These are phyloP conservation scores for Todiramphus chloris DNA, from an alignment of 2,113 vertebrate species.

Conservation along the genomic window DNA sequence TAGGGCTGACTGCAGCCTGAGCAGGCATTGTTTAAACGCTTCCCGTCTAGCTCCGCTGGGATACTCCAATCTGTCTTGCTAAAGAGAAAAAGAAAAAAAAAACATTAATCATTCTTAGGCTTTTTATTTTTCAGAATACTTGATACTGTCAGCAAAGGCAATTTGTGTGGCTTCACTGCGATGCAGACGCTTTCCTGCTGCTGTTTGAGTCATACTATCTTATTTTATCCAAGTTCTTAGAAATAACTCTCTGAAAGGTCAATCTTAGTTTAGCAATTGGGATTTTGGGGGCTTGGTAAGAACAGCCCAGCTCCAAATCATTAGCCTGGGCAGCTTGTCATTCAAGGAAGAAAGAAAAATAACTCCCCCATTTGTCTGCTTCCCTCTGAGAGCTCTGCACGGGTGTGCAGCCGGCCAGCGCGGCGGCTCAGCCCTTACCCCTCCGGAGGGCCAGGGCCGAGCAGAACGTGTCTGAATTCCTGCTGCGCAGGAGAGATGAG, in stretches of 20 bases:
- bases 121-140: not conserved
- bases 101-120: not conserved
- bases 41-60: not conserved
- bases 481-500: not conserved
- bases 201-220: constrained; percentile 45
- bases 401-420: rapidly evolving
- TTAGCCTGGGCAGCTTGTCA: not conserved
- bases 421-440: not conserved
- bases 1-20: not conserved
- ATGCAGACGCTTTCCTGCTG: constrained; percentile 23
- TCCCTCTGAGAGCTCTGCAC: not conserved
- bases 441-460: not conserved
- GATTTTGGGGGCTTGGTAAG: constrained; percentile 4
- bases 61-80: not conserved
- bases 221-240: constrained; percentile 39
- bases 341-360: not conserved
- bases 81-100: not conserved
- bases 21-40: not conserved
- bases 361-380: not conserved
- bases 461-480: not conserved
- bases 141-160: not conserved
- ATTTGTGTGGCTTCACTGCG: constrained; percentile 6
- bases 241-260: constrained; percentile 54
- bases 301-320: not conserved
- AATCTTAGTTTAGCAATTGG: constrained; percentile 41